Base-by-base conservation (phyloP, 1,140 invertebrate species). In the Danaus melanippus region DNA sequence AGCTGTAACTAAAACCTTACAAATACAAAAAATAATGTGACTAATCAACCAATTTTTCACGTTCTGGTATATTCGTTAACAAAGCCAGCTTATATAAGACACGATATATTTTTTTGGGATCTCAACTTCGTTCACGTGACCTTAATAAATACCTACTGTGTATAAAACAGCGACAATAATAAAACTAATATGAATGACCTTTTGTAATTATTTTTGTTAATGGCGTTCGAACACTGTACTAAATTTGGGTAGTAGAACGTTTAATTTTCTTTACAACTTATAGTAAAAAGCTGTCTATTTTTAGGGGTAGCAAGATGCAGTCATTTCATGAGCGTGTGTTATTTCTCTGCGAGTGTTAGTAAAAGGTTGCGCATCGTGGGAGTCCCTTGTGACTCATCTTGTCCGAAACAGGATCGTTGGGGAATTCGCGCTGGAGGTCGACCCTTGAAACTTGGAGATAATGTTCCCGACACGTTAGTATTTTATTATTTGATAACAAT, bases 261-360 rank as follows among this genome's bases (percentile, higher is more conserved):
- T 51, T 21, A 17, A 15, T 39, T 53, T 6, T 11, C 0, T 10
- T 10, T 12, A 2, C n/a, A 12, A 5, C 32, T 46, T 46, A 10
- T 46, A 12, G 9, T 7, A 51, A 10, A 15, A 32, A 44, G 39
- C 10, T 17, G 6, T 42, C 10, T 32, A 11, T 52, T 10, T 44
- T 39, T 39, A 52, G 50, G 50, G n/a, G 11, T 52, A 44, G 42
- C 50, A n/a, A 86, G 91, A 4, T 92, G 91, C 62, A 91, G 90
- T 51, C 91, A 92, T 66, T 92, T 92, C 66, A 88, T 91, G 82
- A 91, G 90, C 53, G 90, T 91, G 11, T 92, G 91, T 55, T 92
- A 89, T 69, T 89, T 90, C 67, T 91, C 91, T 1, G 88, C 89
- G 10, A 89, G 90, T 11, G 87, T 91, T 0, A 77, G 88, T 42